Evolutionary conservation across 2,797 vertebrate species (phyloP).

Genomic region (Liasis olivaceus): DNA sequence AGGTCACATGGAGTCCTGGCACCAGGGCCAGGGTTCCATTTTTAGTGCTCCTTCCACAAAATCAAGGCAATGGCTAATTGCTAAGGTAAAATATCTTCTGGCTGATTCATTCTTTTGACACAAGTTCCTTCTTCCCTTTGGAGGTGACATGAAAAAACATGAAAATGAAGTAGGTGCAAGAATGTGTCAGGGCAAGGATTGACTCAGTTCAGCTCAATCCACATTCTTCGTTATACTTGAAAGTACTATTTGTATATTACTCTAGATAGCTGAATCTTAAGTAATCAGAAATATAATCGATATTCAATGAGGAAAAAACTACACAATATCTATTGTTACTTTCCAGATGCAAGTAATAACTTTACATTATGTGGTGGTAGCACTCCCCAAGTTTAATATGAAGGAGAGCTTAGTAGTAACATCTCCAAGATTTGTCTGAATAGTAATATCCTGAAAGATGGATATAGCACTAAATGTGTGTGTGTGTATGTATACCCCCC

Average conservation of each 20-base stretch:
- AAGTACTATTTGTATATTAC: background rate
- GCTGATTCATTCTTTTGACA: background rate
- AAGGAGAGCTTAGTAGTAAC: background rate
- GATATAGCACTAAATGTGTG: background rate
- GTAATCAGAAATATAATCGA: background rate
- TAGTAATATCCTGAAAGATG: background rate
- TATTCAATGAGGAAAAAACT: background rate
- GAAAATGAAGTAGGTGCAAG: background rate
- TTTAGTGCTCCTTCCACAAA: constrained; percentile 73
- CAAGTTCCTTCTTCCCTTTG: background rate
- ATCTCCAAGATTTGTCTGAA: background rate
- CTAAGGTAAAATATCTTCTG: constrained; percentile 57
- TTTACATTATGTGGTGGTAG: background rate
- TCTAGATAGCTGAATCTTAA: background rate
- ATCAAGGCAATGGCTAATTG: constrained; percentile 70
- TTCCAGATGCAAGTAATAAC: constrained; percentile 12
- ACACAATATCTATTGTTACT: background rate
- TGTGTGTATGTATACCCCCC: too few species aligned
- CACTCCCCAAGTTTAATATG: constrained; percentile 1
- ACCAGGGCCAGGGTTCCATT: constrained; percentile 69
- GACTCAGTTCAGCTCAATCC: too few species aligned
- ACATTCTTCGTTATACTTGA: background rate
- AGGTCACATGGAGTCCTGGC: constrained; percentile 68
- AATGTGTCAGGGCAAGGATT: background rate
- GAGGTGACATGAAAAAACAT: background rate